phyloP scores from a whole-genome alignment of 2,797 vertebrate genomes.

The Oophaga sylvatica region DNA sequence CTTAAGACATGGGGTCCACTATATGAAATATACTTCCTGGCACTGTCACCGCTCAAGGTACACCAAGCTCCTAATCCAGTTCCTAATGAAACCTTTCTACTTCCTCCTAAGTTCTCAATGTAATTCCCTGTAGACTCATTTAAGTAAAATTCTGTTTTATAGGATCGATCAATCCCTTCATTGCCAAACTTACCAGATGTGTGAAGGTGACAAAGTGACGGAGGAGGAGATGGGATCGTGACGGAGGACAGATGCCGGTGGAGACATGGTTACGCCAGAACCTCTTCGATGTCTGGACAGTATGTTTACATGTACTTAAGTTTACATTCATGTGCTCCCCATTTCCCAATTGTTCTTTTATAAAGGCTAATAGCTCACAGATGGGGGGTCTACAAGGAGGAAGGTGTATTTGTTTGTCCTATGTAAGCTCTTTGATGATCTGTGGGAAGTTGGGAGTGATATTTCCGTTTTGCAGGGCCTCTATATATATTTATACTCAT shows the following conservation, averaged over 20 bases:
- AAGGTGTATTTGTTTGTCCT: constrained; percentile 54
- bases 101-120: constrained; percentile 22
- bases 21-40: constrained; percentile 45
- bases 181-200: constrained; percentile 49
- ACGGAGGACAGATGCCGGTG: constrained; percentile 43
- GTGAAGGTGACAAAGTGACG: constrained; percentile 44
- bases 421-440: constrained; percentile 46
- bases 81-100: constrained; percentile 51
- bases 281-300: constrained; percentile 10
- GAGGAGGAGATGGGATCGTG: not conserved
- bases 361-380: constrained; percentile 47
- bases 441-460: constrained; percentile 53
- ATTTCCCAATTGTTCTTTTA: constrained; percentile 39
- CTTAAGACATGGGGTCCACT: constrained; percentile 14
- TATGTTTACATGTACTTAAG: constrained; percentile 26
- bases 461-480: constrained; percentile 50
- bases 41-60: constrained; percentile 55
- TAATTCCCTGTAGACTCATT: constrained; percentile 48
- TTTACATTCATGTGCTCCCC: constrained; percentile 40
- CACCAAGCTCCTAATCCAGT: constrained; percentile 48
- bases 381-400: constrained; percentile 38
- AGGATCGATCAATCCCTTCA: constrained; percentile 50
- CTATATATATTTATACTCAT: constrained; percentile 54
- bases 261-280: constrained; percentile 2
- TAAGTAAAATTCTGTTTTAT: constrained; percentile 39